These are phyloP conservation scores for Nyctereutes procyonoides DNA, from an alignment of 2,113 vertebrate genomes.

Conservation along the genomic window DNA sequence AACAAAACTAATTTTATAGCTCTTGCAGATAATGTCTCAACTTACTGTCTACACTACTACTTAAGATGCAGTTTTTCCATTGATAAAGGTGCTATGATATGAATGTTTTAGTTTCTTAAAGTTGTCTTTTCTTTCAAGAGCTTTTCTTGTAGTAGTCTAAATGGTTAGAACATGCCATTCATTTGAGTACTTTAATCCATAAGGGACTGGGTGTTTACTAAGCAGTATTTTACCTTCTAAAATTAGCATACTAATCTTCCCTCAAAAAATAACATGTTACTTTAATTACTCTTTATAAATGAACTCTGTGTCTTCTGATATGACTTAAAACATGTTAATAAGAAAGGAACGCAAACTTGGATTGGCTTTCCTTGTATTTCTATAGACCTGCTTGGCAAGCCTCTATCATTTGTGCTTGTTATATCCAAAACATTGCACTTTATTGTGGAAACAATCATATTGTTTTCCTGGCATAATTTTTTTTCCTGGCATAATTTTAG, in stretches of 20 bases:
- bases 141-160: not conserved
- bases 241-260: not conserved
- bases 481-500: conserved; percentile 78
- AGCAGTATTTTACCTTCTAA: not conserved
- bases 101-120: conserved; percentile 25
- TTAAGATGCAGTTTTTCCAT: not conserved
- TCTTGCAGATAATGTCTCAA: not conserved
- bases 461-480: conserved; percentile 80
- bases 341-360: conserved; percentile 78
- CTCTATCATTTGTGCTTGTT: conserved; percentile 76
- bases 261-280: conserved; percentile 6
- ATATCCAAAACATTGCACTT: conserved; percentile 79
- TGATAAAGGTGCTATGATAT: not conserved
- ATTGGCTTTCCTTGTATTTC: conserved; percentile 74
- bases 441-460: conserved; percentile 82
- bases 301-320: conserved; percentile 56
- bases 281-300: conserved; percentile 56
- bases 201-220: not conserved
- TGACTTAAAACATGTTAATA: conserved; percentile 73
- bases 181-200: conserved; percentile 18
- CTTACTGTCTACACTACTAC: not conserved
- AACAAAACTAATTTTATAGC: conserved; percentile 27
- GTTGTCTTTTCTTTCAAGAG: conserved; percentile 32
- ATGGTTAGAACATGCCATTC: not conserved
- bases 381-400: conserved; percentile 75